Percentiles rank a stretch among this genome's conserved stretches.
Conservation (phyloP, 2,888 invertebrate species). For the Itoplectis maculator region DNA sequence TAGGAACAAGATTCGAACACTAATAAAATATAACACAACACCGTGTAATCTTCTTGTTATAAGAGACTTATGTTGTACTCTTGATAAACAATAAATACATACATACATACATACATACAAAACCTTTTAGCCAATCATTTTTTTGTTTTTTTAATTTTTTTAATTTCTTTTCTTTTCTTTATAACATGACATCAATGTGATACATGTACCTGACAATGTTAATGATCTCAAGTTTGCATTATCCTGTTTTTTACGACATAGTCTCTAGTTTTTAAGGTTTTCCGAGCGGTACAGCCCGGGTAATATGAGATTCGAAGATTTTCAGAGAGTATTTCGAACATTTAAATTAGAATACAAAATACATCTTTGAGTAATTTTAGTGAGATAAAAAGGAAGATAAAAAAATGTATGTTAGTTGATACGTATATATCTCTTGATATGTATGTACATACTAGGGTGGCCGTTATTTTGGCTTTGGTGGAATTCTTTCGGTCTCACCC, state of each 20-base stretch:
- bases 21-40: not conserved
- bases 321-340: not conserved
- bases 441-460: no score
- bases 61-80: constrained; percentile 17
- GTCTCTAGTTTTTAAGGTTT: constrained; percentile 19
- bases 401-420: constrained; percentile 3
- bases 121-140: constrained; percentile 5
- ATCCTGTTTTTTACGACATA: constrained; percentile 30
- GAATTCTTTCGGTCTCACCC: no score
- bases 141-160: not conserved
- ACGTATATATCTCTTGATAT: constrained; percentile 11
- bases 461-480: no score
- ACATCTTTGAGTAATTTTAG: constrained; percentile 6
- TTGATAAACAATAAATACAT: constrained; percentile 13
- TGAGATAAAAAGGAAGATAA: not conserved
- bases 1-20: not conserved
- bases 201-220: constrained; percentile 13
- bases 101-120: no score
- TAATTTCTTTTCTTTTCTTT: constrained; percentile 6
- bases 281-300: not conserved
- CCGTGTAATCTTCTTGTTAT: constrained; percentile 9
- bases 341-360: constrained; percentile 1
- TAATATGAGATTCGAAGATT: constrained; percentile 5
- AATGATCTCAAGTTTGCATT: constrained; percentile 18
- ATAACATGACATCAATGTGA: constrained; percentile 17